These are phyloP conservation scores for Choreutis nemorana DNA, from an alignment of 2,888 invertebrate genomes.

Conservation along the genomic window DNA sequence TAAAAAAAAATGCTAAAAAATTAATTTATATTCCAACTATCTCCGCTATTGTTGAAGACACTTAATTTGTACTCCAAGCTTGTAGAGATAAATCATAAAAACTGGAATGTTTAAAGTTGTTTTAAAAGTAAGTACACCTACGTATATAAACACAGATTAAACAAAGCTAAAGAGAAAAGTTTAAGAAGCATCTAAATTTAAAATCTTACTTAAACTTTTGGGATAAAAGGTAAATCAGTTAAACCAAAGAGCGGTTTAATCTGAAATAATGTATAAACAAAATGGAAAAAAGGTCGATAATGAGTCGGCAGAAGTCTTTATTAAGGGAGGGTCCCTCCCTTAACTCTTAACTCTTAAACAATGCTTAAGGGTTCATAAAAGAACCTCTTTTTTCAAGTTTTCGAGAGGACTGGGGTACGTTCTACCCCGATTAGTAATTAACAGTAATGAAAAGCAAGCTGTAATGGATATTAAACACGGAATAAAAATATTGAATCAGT, in stretches of 20 bases:
- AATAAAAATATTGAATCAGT: slow-evolving; percentile 1
- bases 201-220: slow-evolving; percentile 1
- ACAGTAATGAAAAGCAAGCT: slow-evolving; percentile 29
- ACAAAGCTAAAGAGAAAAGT: not conserved
- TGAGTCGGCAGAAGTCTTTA: slow-evolving; percentile 46
- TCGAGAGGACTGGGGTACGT: slow-evolving; percentile 23
- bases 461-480: slow-evolving; percentile 9
- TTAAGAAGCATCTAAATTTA: not conserved
- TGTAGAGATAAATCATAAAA: too few relatives aligned
- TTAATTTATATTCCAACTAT: too few relatives aligned
- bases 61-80: too few relatives aligned
- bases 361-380: slow-evolving; percentile 57
- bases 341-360: slow-evolving; percentile 49
- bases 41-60: too few relatives aligned
- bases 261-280: slow-evolving; percentile 33
- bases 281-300: slow-evolving; percentile 49
- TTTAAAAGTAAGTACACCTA: too few relatives aligned
- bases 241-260: slow-evolving; percentile 23
- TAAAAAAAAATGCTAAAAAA: too few relatives aligned
- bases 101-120: too few relatives aligned
- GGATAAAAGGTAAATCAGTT: slow-evolving; percentile 16
- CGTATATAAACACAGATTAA: too few relatives aligned
- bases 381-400: slow-evolving; percentile 45
- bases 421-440: slow-evolving; percentile 22
- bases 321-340: slow-evolving; percentile 31